Evolutionary conservation across 2,888 invertebrate genomes (phyloP).

Genomic region (Drosophila recens): DNA sequence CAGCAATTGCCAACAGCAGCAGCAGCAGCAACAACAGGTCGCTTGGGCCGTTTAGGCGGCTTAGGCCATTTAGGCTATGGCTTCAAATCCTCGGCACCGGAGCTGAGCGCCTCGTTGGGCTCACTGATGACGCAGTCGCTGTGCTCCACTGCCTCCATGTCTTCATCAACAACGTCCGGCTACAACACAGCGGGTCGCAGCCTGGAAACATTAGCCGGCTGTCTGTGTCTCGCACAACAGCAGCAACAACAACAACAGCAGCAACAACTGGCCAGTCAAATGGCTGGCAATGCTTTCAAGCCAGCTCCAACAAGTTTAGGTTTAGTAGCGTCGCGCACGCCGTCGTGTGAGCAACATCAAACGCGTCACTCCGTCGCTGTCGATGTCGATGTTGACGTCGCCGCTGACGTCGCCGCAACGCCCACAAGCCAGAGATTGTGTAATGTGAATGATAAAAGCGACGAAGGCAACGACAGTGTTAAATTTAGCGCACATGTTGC

Average conservation of each 20-base stretch:
- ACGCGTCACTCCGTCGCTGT: constrained; percentile 56
- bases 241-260: constrained; percentile 53
- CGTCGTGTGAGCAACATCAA: constrained; percentile 78
- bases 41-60: constrained; percentile 12
- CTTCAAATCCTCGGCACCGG: constrained; percentile 81
- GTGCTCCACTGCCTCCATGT: constrained; percentile 75
- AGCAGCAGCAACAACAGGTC: constrained; percentile 33
- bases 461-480: constrained; percentile 39
- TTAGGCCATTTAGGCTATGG: constrained; percentile 26
- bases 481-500: constrained; percentile 61
- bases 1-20: constrained; percentile 65
- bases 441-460: constrained; percentile 72
- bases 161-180: constrained; percentile 76
- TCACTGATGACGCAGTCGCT: constrained; percentile 82
- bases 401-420: constrained; percentile 59
- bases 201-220: constrained; percentile 77
- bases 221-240: constrained; percentile 62
- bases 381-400: constrained; percentile 32
- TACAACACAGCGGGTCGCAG: constrained; percentile 81
- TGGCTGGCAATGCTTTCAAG: constrained; percentile 67
- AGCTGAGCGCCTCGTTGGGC: constrained; percentile 78
- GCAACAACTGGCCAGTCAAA: constrained; percentile 57
- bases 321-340: constrained; percentile 81
- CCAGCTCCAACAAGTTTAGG: constrained; percentile 76
- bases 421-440: constrained; percentile 75